These are phyloP conservation scores for Myanophis thanlyinensis DNA, from an alignment of 2,113 vertebrate species.

Conservation along the genomic window DNA sequence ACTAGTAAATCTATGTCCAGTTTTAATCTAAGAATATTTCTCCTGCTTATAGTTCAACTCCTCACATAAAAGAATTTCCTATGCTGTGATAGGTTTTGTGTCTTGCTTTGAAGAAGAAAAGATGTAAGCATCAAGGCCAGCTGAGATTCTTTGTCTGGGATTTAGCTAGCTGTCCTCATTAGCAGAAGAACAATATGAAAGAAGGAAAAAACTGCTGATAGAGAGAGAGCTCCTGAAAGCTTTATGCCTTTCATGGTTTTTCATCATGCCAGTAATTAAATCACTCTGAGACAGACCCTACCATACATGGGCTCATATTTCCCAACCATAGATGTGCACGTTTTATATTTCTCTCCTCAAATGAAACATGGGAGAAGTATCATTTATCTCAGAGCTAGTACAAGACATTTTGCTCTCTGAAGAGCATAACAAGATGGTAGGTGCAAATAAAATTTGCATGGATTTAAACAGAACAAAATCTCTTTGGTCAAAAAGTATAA, in stretches of 20 bases:
- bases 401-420: neutral
- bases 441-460: neutral
- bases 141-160: neutral
- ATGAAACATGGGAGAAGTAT: neutral
- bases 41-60: neutral
- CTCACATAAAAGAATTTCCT: neutral
- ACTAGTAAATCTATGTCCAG: neutral
- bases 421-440: neutral
- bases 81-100: neutral
- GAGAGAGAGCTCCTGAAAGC: fast-evolving
- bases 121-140: fast-evolving
- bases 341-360: neutral
- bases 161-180: neutral
- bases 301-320: conserved; percentile 22
- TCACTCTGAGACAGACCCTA: conserved; percentile 11
- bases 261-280: neutral
- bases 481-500: neutral
- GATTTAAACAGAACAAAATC: neutral
- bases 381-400: neutral
- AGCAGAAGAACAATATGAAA: neutral
- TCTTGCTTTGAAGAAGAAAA: neutral
- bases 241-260: neutral
- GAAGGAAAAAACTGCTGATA: neutral
- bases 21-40: neutral
- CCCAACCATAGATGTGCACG: neutral